phyloP scores from a whole-genome alignment of 2,113 vertebrate genomes.

The Progne subis region DNA sequence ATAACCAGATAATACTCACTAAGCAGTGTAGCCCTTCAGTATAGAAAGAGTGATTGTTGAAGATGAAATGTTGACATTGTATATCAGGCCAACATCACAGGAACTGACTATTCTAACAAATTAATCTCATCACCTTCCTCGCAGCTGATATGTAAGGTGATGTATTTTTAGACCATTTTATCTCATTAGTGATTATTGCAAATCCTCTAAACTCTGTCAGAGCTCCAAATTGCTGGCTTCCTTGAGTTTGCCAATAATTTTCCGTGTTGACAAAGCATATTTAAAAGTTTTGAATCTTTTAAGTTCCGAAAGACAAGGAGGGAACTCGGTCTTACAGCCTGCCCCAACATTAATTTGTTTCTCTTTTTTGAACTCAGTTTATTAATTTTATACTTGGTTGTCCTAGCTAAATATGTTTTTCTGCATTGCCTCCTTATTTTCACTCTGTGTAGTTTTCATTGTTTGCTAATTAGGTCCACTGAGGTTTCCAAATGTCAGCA shows the following conservation, averaged over 20 bases:
- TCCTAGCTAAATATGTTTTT: background rate
- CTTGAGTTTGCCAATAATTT: background rate
- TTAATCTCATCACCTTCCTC: background rate
- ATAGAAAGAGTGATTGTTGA: background rate
- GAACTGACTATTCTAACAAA: background rate
- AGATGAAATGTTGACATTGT: background rate
- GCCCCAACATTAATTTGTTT: background rate
- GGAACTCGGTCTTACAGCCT: background rate
- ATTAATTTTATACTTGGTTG: background rate
- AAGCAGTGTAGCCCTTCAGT: background rate
- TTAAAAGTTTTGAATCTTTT: background rate
- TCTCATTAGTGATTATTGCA: background rate
- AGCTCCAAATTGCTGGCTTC: background rate
- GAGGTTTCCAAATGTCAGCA: constrained; percentile 1
- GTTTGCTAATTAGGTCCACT: constrained; percentile 28
- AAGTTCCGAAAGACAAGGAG: background rate
- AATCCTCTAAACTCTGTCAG: background rate
- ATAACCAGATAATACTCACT: background rate
- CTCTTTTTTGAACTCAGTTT: background rate
- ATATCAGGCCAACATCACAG: background rate
- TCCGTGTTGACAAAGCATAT: background rate
- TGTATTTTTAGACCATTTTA: constrained; percentile 16
- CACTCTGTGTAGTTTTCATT: background rate
- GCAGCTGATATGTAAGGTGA: background rate
- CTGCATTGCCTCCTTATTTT: background rate